Conservation (phyloP, 2,113 vertebrate species). For the Rostratula benghalensis region DNA sequence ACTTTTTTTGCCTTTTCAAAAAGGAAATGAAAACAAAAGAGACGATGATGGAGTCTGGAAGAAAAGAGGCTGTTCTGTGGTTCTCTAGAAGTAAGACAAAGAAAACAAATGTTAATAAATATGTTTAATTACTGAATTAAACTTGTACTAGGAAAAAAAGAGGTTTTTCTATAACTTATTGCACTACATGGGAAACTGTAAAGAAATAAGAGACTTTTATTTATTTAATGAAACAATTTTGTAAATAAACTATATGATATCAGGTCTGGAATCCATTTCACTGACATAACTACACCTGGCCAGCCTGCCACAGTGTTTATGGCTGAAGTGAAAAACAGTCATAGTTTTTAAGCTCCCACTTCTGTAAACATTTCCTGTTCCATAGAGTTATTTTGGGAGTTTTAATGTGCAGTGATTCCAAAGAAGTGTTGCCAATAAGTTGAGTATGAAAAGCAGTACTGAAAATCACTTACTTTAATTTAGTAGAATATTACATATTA, state of each 20-base stretch:
- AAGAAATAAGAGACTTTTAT: not conserved
- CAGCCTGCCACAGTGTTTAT: not conserved
- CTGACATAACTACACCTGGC: not conserved
- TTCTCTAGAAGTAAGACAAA: not conserved
- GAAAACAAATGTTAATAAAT: not conserved
- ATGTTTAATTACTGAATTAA: not conserved
- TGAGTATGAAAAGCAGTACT: not conserved
- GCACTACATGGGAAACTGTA: not conserved
- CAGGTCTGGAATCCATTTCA: not conserved
- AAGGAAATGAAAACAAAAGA: not conserved
- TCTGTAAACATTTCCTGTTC: slow-evolving; percentile 21
- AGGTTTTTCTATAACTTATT: not conserved
- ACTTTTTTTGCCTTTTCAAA: not conserved
- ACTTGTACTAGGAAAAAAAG: not conserved
- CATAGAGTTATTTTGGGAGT: not conserved
- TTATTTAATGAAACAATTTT: not conserved
- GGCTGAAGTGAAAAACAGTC: not conserved
- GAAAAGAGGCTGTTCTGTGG: not conserved
- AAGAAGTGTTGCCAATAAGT: not conserved
- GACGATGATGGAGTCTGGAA: not conserved
- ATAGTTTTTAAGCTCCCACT: not conserved
- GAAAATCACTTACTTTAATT: slow-evolving; percentile 11
- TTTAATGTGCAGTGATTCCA: not conserved
- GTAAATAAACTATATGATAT: not conserved
- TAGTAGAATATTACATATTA: not conserved